Base-by-base conservation (phyloP, 2,797 vertebrate species). In the Pyrrhura leucotis region DNA sequence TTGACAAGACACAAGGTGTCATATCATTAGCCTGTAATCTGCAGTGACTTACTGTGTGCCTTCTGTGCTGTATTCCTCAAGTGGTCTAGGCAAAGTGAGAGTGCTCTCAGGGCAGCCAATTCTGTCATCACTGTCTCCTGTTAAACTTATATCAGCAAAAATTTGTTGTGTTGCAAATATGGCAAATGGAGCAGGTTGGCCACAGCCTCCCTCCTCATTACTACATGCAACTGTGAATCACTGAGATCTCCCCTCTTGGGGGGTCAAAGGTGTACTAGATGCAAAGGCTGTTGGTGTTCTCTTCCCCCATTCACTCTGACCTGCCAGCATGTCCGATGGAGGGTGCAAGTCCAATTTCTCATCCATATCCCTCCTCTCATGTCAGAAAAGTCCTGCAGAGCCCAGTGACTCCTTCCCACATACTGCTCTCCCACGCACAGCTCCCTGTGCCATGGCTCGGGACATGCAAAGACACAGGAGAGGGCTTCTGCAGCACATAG, bases 11-110 rank as follows among this genome's bases (percentile, higher is more conserved):
- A 8, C 79, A 90, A 95, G 74, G 89, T 93, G 88, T 92, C 77
- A 25, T 45, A 74, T 76, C 74, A 85, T 97, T 95, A 86, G 82
- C 72, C 77, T 96, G 69, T 86, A 88, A 95, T 91, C 72, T 93
- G 21, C 73, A 59, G 56, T 66, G 44, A 89, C 31, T 93, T 59
- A 45, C 40, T 85, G 68, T 28, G 69, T 50, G 92, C 69, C 76
- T 96, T 88, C 80, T 94, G 68, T 45, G 79, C 85, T 80, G 53
- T 50, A 37, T 71, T 72, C 33, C 40, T 37, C 0, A 2, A 76
- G 51, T 11, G 37, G 71, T 84, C 73, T 23, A 73, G 58, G 66
- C 81, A 48, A 67, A 92, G 80, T 14, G 26, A 93, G 42, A 79
- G 54, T 21, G 86, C 63, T 95, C 40, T 62, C 23, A 90, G 82